Conservation (phyloP, 2,888 invertebrate genomes). For the Gibbula magus region DNA sequence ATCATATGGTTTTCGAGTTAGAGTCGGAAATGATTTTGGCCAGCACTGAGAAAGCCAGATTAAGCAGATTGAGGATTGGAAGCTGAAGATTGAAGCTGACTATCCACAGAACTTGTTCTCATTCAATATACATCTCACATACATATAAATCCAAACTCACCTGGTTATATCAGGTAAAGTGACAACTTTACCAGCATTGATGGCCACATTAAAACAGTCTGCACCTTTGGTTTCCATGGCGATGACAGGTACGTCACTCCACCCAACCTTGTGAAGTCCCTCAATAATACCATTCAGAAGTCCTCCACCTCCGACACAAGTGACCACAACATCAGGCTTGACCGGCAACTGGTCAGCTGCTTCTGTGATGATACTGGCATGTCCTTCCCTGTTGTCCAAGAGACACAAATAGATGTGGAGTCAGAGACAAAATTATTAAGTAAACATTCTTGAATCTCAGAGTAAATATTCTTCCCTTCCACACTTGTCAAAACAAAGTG, state of each 20-base stretch:
- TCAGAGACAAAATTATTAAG: not conserved
- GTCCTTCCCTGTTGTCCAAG: conserved; percentile 74
- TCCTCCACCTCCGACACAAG: conserved; percentile 78
- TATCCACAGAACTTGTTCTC: no score
- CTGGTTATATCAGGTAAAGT: conserved; percentile 75
- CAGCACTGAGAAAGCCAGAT: no score
- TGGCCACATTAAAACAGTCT: conserved; percentile 74
- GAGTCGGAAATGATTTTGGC: no score
- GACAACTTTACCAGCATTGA: conserved; percentile 73
- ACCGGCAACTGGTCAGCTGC: conserved; percentile 71
- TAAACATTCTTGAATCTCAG: no score
- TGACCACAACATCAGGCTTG: conserved; percentile 75
- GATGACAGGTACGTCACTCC: conserved; percentile 75
- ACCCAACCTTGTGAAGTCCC: conserved; percentile 70
- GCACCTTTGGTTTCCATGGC: conserved; percentile 78
- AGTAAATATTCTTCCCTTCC: no score
- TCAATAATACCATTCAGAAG: conserved; percentile 74
- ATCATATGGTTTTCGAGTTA: no score
- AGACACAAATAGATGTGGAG: not conserved
- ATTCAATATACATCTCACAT: no score
- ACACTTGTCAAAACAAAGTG: no score
- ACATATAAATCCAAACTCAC: conserved; percentile 54
- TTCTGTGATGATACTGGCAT: conserved; percentile 75
- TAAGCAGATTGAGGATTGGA: not conserved
- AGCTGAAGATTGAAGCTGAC: no score